Percentiles rank a stretch among this genome's conserved stretches.
Conservation (phyloP, 2,888 invertebrate species). For the Erynnis tages region DNA sequence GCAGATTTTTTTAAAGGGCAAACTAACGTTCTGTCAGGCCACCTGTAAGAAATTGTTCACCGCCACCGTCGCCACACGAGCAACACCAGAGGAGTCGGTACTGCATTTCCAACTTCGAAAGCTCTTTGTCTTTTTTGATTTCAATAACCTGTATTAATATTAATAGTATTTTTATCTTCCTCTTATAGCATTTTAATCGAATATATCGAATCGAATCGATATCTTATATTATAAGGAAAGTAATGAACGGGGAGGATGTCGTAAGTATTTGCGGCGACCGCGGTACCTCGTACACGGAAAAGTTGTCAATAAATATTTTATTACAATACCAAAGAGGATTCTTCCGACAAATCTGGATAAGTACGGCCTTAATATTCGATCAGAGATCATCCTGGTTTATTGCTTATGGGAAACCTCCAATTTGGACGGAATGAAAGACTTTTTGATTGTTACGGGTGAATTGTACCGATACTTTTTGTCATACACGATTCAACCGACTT, state of each 20-base stretch:
- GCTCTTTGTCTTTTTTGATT: no score
- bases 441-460: slow-evolving; percentile 1
- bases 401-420: slow-evolving; percentile 5
- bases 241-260: slow-evolving; percentile 1
- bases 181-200: no score
- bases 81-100: no score
- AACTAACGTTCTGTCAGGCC: no score
- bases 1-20: no score
- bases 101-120: no score
- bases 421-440: slow-evolving; percentile 9
- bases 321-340: slow-evolving; percentile 16
- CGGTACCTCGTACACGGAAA: slow-evolving; percentile 7
- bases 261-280: not conserved
- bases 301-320: slow-evolving; percentile 22
- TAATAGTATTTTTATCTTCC: no score
- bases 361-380: slow-evolving; percentile 15
- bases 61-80: no score
- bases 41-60: no score
- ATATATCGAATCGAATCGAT: no score
- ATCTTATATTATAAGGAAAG: not conserved
- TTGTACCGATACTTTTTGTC: not conserved
- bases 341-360: slow-evolving; percentile 21
- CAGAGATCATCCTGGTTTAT: slow-evolving; percentile 13
- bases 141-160: no score
- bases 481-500: no score